Base-by-base conservation (phyloP, 2,888 invertebrate species). In the Brachynemurus nebulosus region DNA sequence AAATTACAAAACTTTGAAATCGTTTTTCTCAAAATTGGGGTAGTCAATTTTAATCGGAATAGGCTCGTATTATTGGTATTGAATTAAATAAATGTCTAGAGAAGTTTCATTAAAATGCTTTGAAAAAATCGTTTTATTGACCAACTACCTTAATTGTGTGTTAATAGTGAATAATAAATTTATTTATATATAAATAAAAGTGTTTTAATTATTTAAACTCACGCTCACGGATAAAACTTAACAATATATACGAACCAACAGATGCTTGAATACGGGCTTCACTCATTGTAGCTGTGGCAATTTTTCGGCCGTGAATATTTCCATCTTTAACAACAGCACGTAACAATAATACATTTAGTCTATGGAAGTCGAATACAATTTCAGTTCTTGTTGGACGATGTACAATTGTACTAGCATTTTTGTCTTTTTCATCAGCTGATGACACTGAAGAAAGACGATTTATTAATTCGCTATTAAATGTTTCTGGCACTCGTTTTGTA, bases 241-340 rank as follows among this genome's bases (percentile, higher is more conserved):
- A 14, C 11, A 23, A 25, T 4, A 27, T 5, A 40, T 35, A 59
- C 57, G 69, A 59, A 66, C 86, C 81, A 38, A 89, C 64, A 3
- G 81, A 81, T 11, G 90, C 89, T 63, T 89, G 84, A 52, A 95
- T 86, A 62, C 81, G 79, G 1, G 93, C 92, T 60, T 88, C 88
- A 48, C 82, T 81, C 75, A 95, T 78, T 11, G 92, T 93, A 14
- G 92, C 89, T 0, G 93, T 95, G 46, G 92, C 92, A 48, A 95
- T 86, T 70, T 95, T 95, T 52, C 83, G 76, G 0, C 86, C 90
- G 21, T 79, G 71, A 40, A 81, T 64, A 51, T 69, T 67, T 35
- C 79, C 80, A 50, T 82, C 82, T 52, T 77, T 78, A n/a, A 59
- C 62, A 55, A 83, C 69, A 1, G 88, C 88, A 47, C 92, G 73